phyloP scores from a whole-genome alignment of 2,113 vertebrate species.

The Alethe diademata region DNA sequence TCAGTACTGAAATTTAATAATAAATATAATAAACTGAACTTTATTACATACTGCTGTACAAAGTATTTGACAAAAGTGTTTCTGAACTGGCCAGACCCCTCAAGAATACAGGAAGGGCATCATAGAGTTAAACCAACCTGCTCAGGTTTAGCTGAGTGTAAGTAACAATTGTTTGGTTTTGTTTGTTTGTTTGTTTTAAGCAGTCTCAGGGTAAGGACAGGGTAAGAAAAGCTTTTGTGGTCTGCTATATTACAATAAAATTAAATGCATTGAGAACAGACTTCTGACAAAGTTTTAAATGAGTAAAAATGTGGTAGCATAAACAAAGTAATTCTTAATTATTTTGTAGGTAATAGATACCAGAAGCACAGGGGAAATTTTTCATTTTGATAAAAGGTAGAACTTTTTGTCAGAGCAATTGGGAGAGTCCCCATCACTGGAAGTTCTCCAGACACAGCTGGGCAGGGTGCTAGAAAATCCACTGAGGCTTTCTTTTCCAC shows the following conservation, averaged over 20 bases:
- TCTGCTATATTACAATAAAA: not conserved
- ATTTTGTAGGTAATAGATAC: not conserved
- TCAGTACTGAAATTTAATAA: not conserved
- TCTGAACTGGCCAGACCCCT: not conserved
- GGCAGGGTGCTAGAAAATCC: too few relatives aligned
- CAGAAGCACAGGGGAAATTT: not conserved
- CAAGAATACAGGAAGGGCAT: not conserved
- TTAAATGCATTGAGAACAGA: not conserved
- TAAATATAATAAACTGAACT: not conserved
- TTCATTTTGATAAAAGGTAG: not conserved
- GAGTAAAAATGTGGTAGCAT: not conserved
- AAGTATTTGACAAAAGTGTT: not conserved
- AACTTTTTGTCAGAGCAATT: not conserved
- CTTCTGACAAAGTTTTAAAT: not conserved
- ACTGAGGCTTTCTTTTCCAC: not conserved
- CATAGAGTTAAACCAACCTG: not conserved
- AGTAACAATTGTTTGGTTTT: not conserved
- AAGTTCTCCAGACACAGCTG: not conserved
- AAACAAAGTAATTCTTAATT: not conserved
- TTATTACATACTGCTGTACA: not conserved
- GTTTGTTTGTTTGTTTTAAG: not conserved
- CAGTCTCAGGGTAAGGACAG: not conserved
- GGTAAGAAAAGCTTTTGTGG: not conserved
- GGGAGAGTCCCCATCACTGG: not conserved
- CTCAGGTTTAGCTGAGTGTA: not conserved